phyloP scores from a whole-genome alignment of 2,888 invertebrate genomes.

The Hemicrepidius hirtus region DNA sequence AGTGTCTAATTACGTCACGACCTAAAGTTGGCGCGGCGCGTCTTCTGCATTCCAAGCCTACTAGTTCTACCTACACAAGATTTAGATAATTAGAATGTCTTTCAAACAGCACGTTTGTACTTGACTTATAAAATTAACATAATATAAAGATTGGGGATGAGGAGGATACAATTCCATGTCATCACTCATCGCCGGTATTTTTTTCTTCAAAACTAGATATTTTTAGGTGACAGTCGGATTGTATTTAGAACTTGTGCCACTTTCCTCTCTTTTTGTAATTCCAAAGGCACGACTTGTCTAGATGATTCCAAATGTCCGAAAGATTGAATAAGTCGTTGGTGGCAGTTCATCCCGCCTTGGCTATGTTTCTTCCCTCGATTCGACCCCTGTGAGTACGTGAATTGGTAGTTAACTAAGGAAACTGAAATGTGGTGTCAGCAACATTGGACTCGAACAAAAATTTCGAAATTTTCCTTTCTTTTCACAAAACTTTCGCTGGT shows the following conservation, averaged over 20 bases:
- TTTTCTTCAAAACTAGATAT: neutral
- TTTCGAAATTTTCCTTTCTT: conserved; percentile 7
- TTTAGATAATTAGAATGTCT: conserved; percentile 25
- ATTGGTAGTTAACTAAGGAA: conserved; percentile 27
- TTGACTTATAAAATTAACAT: conserved; percentile 19
- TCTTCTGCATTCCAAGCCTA: conserved; percentile 23
- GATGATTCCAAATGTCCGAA: conserved; percentile 27
- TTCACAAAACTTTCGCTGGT: neutral
- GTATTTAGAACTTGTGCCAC: neutral
- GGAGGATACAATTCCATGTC: conserved; percentile 1
- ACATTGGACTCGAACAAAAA: neutral
- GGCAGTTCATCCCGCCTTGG: conserved; percentile 34
- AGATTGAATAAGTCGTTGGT: conserved; percentile 30
- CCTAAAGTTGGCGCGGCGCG: conserved; percentile 28
- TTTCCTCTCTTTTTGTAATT: conserved; percentile 10
- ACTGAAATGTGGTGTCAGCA: conserved; percentile 9
- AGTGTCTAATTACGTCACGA: conserved; percentile 31
- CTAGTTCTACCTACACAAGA: conserved; percentile 27
- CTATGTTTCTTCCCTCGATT: conserved; percentile 23
- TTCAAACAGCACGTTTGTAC: conserved; percentile 26
- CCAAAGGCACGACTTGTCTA: neutral
- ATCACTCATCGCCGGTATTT: neutral
- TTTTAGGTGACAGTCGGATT: neutral
- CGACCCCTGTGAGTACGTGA: conserved; percentile 24
- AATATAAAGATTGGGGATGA: neutral